Conservation (phyloP, 2,888 invertebrate genomes). For the Caenorhabditis drosophilae region DNA sequence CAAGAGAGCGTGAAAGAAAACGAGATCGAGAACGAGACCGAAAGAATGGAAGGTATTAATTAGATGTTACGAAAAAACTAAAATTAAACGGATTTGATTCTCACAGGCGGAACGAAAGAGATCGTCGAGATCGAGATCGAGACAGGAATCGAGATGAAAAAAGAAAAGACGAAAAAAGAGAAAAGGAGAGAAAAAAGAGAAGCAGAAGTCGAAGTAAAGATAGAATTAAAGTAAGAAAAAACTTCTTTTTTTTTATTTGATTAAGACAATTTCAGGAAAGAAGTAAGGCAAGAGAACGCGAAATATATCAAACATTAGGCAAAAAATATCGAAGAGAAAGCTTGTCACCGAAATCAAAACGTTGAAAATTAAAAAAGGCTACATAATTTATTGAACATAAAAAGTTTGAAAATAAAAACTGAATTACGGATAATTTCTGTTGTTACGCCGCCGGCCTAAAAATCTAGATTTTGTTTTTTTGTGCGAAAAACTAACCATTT, state of each 20-base stretch:
- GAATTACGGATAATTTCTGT: too few species aligned
- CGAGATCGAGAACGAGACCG: constrained; percentile 7
- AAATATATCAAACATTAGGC: constrained; percentile 33
- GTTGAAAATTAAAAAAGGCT: too few species aligned
- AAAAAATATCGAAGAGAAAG: constrained; percentile 23
- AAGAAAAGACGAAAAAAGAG: constrained; percentile 7
- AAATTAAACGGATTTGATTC: neutral
- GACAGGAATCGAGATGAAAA: constrained; percentile 18
- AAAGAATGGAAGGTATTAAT: neutral
- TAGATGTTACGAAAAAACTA: neutral
- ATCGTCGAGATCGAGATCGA: constrained; percentile 13
- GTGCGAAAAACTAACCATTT: too few species aligned
- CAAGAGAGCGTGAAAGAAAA: constrained; percentile 16
- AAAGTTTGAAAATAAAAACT: too few species aligned
- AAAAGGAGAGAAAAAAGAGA: constrained; percentile 21
- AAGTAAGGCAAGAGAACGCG: constrained; percentile 18
- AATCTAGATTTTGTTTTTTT: too few species aligned
- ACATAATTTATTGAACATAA: too few species aligned
- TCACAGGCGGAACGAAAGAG: constrained; percentile 9
- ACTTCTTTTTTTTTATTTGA: neutral
- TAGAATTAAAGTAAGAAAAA: constrained; percentile 10
- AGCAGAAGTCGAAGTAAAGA: constrained; percentile 25
- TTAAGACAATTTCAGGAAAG: constrained; percentile 36
- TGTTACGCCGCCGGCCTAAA: too few species aligned
- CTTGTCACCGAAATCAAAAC: too few species aligned